Conservation (phyloP, 2,113 vertebrate genomes). For the Podilymbus podiceps region DNA sequence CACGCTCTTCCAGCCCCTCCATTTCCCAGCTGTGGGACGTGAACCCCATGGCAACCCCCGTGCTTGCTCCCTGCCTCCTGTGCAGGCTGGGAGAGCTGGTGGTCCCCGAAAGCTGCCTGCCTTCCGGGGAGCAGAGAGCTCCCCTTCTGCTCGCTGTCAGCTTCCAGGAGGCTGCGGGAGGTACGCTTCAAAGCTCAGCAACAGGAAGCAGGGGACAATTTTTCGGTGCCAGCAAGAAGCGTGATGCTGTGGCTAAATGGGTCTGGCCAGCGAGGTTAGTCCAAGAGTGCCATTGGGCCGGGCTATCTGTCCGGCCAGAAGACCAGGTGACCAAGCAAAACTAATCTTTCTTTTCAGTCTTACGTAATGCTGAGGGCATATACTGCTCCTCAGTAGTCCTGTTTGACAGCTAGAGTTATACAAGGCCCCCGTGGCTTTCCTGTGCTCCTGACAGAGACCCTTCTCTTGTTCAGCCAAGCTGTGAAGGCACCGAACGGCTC, state of each 20-base stretch:
- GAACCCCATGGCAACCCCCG: background rate
- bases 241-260: background rate
- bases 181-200: background rate
- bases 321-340: background rate
- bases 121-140: background rate
- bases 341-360: background rate
- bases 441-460: background rate
- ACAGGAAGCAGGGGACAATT: background rate
- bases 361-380: background rate
- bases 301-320: background rate
- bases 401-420: background rate
- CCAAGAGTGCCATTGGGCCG: background rate
- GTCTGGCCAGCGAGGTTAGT: fast-evolving
- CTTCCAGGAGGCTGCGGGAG: background rate
- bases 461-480: background rate
- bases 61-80: background rate
- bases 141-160: background rate
- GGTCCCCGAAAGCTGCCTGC: background rate
- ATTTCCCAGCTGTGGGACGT: background rate
- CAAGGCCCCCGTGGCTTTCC: background rate
- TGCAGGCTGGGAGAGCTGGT: background rate
- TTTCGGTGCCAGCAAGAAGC: background rate
- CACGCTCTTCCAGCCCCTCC: fast-evolving
- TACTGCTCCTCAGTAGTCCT: background rate
- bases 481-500: background rate